phyloP scores from a whole-genome alignment of 1,140 invertebrate species.

The Drosophila nikananu region DNA sequence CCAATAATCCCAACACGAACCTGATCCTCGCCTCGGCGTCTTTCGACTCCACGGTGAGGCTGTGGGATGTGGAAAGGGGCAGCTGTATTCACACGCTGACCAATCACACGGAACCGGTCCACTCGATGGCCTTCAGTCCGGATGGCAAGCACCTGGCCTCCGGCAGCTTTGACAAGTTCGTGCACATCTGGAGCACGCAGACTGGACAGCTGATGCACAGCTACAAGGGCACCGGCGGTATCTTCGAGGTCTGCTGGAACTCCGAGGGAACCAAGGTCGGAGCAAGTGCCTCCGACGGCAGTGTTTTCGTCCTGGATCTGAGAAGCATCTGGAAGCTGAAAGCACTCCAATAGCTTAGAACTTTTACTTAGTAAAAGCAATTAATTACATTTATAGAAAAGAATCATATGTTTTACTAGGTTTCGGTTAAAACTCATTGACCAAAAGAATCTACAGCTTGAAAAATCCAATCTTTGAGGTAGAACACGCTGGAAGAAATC shows the following conservation, averaged over 20 bases:
- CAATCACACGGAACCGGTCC: conserved; percentile 98
- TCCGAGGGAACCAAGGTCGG: conserved; percentile 96
- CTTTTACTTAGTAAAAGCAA: too few species aligned
- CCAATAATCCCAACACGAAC: conserved; percentile 98
- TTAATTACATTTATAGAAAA: too few species aligned
- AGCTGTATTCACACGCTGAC: conserved; percentile 97
- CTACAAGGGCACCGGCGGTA: conserved; percentile 99
- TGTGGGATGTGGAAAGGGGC: conserved; percentile 99
- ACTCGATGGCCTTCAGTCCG: conserved; percentile 96
- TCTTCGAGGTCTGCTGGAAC: conserved; percentile 99
- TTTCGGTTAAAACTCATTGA: not conserved
- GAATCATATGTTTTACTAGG: not conserved
- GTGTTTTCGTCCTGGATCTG: conserved; percentile 94
- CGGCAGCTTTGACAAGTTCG: conserved; percentile 99
- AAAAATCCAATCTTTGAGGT: not conserved
- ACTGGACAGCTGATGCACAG: conserved; percentile 98
- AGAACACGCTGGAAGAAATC: not conserved
- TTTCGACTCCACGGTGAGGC: conserved; percentile 97
- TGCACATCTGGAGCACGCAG: conserved; percentile 99
- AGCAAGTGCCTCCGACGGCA: conserved; percentile 98
- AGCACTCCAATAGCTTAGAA: not conserved
- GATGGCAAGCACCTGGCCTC: conserved; percentile 99
- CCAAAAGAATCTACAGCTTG: not conserved
- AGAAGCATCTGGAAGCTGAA: conserved; percentile 25
- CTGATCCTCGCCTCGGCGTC: conserved; percentile 98